Evolutionary conservation across 1,140 invertebrate species (phyloP), one percentile per base, ranked within the genome.

Genomic region (Calycopis cecrops): DNA sequence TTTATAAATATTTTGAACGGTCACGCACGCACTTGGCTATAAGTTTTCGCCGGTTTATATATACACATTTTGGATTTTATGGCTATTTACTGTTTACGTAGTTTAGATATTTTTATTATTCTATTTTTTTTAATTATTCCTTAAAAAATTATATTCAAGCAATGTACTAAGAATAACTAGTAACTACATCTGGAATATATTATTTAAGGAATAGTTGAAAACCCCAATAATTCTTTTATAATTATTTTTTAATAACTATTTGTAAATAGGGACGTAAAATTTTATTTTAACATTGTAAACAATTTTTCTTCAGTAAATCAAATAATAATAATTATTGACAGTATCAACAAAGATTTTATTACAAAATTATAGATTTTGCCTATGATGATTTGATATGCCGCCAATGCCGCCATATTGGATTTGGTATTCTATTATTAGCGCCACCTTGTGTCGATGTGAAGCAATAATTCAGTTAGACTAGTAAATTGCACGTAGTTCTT

Each of bases 11-110:
- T 35, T 14, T 65, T 56, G 62, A 53, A 40, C 65, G 57, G 55
- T 60, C 74, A 76, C 71, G 73, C 78, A 80, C 76, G 80, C 76
- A 81, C 69, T 60, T 64, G 55, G 59, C 17, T 16, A 35, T 35
- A 3, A 33, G 7, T 10, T 49, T 49, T 51, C 17, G 57, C 59
- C 56, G 65, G 61, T 59, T 69, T 59, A 62, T 63, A 42, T 58
- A 57, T 51, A 33, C 21, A 28, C 21, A 16, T 16, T 44, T 44
- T 44, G 40, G 40, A 16, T 16, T 14, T 44, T 44, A 8, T 44
- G 14, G 14, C 35, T 37, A 17, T 44, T 37, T n/a, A 37, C 35
- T 4, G 9, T 44, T 14, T 37, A 37, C 9, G 40, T 44, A 44
- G 12, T 8, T n/a, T 44, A 44, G 40, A 14, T 16, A n/a, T 35